phyloP scores from a whole-genome alignment of 2,113 vertebrate genomes.

The Paradoxurus hermaphroditus region DNA sequence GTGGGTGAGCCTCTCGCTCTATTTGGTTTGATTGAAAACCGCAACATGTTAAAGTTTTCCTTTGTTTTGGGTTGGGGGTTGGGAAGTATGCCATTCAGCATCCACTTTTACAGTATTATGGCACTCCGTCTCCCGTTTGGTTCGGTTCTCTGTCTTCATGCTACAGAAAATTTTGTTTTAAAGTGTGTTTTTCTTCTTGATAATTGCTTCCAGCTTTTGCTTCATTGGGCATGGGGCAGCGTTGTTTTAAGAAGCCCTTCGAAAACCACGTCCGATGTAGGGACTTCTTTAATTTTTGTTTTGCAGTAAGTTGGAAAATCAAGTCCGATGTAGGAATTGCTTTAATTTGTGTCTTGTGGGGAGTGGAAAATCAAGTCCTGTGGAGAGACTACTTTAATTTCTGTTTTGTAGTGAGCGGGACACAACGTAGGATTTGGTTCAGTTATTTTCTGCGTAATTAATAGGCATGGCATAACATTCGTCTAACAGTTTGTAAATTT shows the following conservation, averaged over 20 bases:
- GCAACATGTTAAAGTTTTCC: conserved; percentile 68
- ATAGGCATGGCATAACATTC: not conserved
- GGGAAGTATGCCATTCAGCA: not conserved
- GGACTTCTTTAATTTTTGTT: not conserved
- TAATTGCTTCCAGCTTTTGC: conserved; percentile 37
- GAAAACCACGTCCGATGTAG: not conserved
- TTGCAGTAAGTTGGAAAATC: not conserved
- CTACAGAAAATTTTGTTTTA: not conserved
- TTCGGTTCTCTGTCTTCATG: not conserved
- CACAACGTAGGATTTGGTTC: not conserved
- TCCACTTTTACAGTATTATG: not conserved
- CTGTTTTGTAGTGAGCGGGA: not conserved
- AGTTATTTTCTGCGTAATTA: not conserved
- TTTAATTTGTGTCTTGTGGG: not conserved
- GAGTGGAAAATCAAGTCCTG: not conserved
- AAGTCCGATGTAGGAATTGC: not conserved
- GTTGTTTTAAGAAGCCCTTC: conserved; percentile 29
- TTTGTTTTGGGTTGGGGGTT: conserved; percentile 63
- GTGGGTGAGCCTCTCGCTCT: not conserved
- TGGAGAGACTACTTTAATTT: not conserved
- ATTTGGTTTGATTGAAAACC: conserved; percentile 69
- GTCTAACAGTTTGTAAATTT: not conserved
- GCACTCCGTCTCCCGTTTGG: not conserved
- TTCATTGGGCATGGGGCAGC: not conserved
- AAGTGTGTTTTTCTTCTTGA: not conserved